Percentiles rank a stretch among this genome's conserved stretches.
These are phyloP conservation scores for Drosophila prolongata DNA, from an alignment of 2,888 invertebrate genomes.

Conservation along the genomic window DNA sequence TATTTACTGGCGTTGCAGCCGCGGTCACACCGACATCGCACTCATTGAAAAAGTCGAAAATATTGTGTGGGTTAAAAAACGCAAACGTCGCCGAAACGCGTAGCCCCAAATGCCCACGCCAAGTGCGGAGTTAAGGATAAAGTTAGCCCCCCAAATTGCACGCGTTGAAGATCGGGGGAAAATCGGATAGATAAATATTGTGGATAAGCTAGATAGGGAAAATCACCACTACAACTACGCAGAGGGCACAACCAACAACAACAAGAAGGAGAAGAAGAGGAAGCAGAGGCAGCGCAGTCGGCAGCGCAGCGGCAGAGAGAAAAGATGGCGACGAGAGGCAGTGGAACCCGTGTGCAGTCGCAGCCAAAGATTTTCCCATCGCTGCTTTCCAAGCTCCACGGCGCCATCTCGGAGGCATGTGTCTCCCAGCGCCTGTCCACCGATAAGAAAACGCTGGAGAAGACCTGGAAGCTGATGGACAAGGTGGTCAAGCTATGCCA, in stretches of 20 bases:
- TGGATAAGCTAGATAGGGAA: not conserved
- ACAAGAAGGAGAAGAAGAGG: constrained; percentile 39
- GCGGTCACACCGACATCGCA: constrained; percentile 48
- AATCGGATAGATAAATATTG: constrained; percentile 39
- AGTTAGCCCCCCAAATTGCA: constrained; percentile 58
- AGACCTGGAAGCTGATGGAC: constrained; percentile 99
- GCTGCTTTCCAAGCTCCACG: constrained; percentile 97
- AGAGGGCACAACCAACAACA: constrained; percentile 53
- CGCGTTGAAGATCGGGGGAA: constrained; percentile 62
- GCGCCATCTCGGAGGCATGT: constrained; percentile 93
- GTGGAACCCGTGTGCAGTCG: constrained; percentile 89
- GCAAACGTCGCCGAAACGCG: constrained; percentile 40
- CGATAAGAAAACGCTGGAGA: constrained; percentile 97
- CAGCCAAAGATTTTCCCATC: constrained; percentile 93
- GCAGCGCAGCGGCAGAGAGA: constrained; percentile 67
- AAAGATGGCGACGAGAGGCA: constrained; percentile 89
- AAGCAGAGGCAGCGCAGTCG: constrained; percentile 43
- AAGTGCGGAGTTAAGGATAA: constrained; percentile 56
- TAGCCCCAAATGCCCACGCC: constrained; percentile 34
- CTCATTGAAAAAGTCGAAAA: constrained; percentile 73
- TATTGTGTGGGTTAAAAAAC: constrained; percentile 44
- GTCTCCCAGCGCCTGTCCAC: constrained; percentile 90
- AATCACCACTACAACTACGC: constrained; percentile 61
- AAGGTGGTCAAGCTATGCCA: constrained; percentile 99
- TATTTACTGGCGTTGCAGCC: constrained; percentile 8